These are phyloP conservation scores for Dasypolia templi DNA, from an alignment of 2,888 invertebrate genomes.

Conservation along the genomic window DNA sequence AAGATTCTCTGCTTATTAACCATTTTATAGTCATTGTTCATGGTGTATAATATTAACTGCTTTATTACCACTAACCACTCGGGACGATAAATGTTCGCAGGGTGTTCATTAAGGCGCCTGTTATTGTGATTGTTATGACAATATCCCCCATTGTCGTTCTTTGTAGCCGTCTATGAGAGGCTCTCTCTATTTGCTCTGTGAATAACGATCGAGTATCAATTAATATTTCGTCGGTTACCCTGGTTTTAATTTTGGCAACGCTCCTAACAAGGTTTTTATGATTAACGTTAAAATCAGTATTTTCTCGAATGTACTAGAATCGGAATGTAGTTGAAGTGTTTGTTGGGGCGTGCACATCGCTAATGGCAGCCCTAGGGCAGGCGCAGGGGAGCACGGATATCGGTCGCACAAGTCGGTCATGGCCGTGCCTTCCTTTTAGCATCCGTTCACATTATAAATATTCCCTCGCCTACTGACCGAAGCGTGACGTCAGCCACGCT, in stretches of 20 bases:
- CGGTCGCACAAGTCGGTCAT: conserved; percentile 84
- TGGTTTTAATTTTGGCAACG: conserved; percentile 13
- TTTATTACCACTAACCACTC: conserved; percentile 26
- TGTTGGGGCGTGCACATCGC: conserved; percentile 42
- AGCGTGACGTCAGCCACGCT: conserved; percentile 50
- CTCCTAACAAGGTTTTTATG: not conserved
- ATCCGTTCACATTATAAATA: conserved; percentile 71
- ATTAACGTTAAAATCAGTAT: conserved; percentile 9
- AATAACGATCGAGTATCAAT: conserved; percentile 36
- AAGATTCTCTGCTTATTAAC: conserved; percentile 38
- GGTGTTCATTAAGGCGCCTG: conserved; percentile 30
- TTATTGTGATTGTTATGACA: conserved; percentile 54
- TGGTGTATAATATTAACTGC: conserved; percentile 39
- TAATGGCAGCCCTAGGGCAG: conserved; percentile 63
- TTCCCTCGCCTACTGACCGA: conserved; percentile 64
- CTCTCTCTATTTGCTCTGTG: conserved; percentile 34
- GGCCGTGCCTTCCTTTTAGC: conserved; percentile 76
- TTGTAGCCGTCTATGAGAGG: conserved; percentile 26
- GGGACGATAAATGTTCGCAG: conserved; percentile 29
- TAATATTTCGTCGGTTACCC: conserved; percentile 17
- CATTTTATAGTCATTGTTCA: conserved; percentile 41
- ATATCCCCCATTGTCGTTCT: conserved; percentile 34
- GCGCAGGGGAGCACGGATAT: conserved; percentile 73
- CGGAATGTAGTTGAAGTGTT: conserved; percentile 31
- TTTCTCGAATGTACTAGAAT: conserved; percentile 12